phyloP scores from a whole-genome alignment of 2,888 invertebrate genomes.

The Liodrosophila aerea region DNA sequence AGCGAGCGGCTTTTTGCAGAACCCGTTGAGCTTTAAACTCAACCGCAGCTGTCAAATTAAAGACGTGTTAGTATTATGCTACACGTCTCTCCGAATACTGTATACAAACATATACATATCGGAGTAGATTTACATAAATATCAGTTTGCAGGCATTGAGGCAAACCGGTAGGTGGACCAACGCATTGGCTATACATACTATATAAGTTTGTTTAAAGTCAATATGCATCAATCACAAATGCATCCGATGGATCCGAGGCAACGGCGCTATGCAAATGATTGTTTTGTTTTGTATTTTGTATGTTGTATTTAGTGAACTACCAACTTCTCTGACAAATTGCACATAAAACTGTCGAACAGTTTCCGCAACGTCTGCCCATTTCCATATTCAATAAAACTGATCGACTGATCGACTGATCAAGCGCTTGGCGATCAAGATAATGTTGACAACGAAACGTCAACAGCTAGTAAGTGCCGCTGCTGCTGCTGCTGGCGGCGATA shows the following conservation, averaged over 20 bases:
- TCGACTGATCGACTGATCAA: slow-evolving; percentile 17
- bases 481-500: slow-evolving; percentile 22
- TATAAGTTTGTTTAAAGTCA: slow-evolving; percentile 43
- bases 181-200: slow-evolving; percentile 12
- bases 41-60: slow-evolving; percentile 70
- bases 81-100: slow-evolving; percentile 23
- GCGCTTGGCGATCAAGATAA: slow-evolving; percentile 41
- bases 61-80: slow-evolving; percentile 60
- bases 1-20: slow-evolving; percentile 47
- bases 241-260: slow-evolving; percentile 17
- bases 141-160: slow-evolving; percentile 39
- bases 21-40: slow-evolving; percentile 42
- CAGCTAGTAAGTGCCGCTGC: slow-evolving; percentile 47
- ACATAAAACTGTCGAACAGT: slow-evolving; percentile 75
- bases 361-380: slow-evolving; percentile 61
- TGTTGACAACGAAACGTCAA: slow-evolving; percentile 77
- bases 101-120: slow-evolving; percentile 30
- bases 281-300: no score
- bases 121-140: slow-evolving; percentile 50
- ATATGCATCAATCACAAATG: slow-evolving; percentile 59
- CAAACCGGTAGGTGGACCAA: slow-evolving; percentile 61
- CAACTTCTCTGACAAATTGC: slow-evolving; percentile 76
- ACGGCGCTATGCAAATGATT: slow-evolving; percentile 62
- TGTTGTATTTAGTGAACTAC: slow-evolving; percentile 53
- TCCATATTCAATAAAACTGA: slow-evolving; percentile 37